Evolutionary conservation across 2,113 vertebrate genomes (phyloP).

Genomic region (Caloenas nicobarica): DNA sequence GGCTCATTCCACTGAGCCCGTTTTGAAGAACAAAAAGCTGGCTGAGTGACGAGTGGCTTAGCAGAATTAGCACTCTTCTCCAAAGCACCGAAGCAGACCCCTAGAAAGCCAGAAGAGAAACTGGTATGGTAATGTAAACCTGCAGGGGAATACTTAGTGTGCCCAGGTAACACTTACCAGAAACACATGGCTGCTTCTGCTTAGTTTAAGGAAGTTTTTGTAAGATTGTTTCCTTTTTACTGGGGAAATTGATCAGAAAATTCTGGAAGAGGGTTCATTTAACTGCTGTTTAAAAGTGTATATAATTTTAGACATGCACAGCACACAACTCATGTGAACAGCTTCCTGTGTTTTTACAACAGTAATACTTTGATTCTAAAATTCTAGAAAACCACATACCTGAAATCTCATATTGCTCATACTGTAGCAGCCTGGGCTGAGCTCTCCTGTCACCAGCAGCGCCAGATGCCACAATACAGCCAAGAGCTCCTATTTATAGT

Average conservation of each 20-base stretch:
- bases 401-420: background rate
- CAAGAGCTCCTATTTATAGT: constrained; percentile 53
- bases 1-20: background rate
- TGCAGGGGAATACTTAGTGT: background rate
- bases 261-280: background rate
- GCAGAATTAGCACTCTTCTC: background rate
- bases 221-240: background rate
- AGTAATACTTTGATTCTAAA: background rate
- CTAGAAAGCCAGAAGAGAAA: background rate
- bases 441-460: constrained; percentile 6
- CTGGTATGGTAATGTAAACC: fast-evolving
- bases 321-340: background rate
- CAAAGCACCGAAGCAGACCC: background rate
- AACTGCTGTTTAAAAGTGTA: background rate
- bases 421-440: background rate
- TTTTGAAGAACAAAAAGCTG: background rate
- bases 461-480: constrained; percentile 25
- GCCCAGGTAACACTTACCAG: background rate
- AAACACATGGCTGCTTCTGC: background rate
- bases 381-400: background rate
- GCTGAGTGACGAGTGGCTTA: background rate
- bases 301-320: background rate
- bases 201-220: background rate
- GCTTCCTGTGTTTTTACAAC: background rate
- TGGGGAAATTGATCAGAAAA: background rate